phyloP scores from a whole-genome alignment of 2,113 vertebrate genomes.

The Pseudorectes ferrugineus region DNA sequence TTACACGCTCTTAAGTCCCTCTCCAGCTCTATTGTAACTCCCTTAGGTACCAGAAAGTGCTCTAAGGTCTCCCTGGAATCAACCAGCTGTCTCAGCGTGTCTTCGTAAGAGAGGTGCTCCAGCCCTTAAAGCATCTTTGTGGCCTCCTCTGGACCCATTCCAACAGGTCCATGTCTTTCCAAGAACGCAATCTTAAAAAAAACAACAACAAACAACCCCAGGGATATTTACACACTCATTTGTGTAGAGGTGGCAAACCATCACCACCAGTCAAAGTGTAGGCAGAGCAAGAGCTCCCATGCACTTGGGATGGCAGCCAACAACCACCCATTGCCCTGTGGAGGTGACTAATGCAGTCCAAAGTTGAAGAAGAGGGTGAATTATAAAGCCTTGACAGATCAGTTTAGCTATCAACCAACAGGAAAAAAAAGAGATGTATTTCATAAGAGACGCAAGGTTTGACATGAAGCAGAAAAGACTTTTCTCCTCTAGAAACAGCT shows the following conservation, averaged over 20 bases:
- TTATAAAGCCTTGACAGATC: neutral
- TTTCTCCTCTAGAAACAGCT: neutral
- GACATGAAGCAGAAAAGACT: neutral
- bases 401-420: neutral
- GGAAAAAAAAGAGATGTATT: neutral
- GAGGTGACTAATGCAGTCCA: neutral
- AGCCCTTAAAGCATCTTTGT: neutral
- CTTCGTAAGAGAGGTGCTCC: neutral
- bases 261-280: neutral
- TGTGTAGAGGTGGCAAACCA: neutral
- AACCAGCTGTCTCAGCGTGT: neutral
- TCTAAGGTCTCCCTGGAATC: neutral
- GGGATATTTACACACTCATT: neutral
- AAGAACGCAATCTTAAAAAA: neutral
- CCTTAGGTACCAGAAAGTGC: neutral
- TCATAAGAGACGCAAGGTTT: fast-evolving
- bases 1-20: neutral
- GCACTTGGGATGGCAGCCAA: neutral
- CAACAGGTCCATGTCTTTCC: neutral
- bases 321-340: neutral
- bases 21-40: neutral
- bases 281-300: neutral
- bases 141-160: fast-evolving
- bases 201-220: fast-evolving
- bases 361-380: neutral